Conservation (phyloP, 1,140 invertebrate species). For the Drosophila erecta region DNA sequence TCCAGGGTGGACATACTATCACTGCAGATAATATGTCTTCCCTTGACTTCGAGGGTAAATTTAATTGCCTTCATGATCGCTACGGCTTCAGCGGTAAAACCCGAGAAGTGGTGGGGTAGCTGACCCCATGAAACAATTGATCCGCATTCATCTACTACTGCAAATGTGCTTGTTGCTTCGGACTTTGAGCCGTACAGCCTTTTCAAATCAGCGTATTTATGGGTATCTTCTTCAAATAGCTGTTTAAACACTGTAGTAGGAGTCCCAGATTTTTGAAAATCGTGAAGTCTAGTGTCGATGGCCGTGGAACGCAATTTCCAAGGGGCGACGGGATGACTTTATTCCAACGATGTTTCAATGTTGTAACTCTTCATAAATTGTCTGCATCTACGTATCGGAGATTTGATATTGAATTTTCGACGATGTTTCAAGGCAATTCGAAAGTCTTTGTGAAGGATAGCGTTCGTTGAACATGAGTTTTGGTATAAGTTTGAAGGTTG, state of each 20-base stretch:
- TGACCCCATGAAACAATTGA: no score
- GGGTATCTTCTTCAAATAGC: not conserved
- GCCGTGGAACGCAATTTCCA: not conserved
- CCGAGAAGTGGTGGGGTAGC: slow-evolving; percentile 3
- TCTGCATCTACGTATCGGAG: not conserved
- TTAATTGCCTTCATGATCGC: slow-evolving; percentile 9
- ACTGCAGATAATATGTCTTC: not conserved
- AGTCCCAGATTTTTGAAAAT: slow-evolving; percentile 8
- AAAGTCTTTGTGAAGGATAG: not conserved
- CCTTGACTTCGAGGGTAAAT: not conserved
- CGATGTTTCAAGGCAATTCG: slow-evolving; percentile 1
- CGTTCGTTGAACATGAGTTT: not conserved
- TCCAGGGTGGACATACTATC: not conserved
- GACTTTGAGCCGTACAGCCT: not conserved
- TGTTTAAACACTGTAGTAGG: not conserved
- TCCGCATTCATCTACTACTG: slow-evolving; percentile 5
- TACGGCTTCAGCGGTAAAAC: slow-evolving; percentile 13
- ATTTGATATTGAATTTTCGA: slow-evolving; percentile 1
- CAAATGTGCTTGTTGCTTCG: not conserved
- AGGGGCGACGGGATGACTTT: no score
- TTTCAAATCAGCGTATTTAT: not conserved
- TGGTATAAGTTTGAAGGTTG: not conserved
- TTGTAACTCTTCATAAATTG: no score
- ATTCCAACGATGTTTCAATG: no score
- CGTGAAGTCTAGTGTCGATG: slow-evolving; percentile 7